A percentile compares a stretch with the other conserved stretches of the same genome.
phyloP scores from a whole-genome alignment of 1,140 invertebrate genomes.

The Neodiprion virginianus region DNA sequence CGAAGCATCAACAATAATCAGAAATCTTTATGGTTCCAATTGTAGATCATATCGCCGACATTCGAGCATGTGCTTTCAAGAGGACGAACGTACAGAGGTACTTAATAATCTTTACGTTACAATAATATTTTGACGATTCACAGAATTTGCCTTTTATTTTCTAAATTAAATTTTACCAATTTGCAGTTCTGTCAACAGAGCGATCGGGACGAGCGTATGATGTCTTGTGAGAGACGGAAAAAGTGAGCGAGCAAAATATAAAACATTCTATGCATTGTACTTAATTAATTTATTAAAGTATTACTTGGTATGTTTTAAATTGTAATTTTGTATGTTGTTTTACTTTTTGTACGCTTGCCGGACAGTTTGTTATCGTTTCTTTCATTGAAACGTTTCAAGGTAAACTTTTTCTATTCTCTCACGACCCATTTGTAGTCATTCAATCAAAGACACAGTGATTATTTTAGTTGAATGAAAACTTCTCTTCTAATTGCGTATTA shows the following conservation, averaged over 20 bases:
- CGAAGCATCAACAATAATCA: background rate
- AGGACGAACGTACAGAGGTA: constrained; percentile 53
- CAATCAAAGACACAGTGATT: no score
- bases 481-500: no score
- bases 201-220: constrained; percentile 30
- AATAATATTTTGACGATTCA: background rate
- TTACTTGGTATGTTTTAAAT: constrained; percentile 10
- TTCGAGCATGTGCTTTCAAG: constrained; percentile 46
- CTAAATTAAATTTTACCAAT: constrained; percentile 8
- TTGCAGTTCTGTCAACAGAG: constrained; percentile 31
- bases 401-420: constrained; percentile 28
- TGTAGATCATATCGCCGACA: constrained; percentile 46
- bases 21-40: background rate
- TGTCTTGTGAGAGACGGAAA: constrained; percentile 40
- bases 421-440: no score
- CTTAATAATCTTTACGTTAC: constrained; percentile 7
- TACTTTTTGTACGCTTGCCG: constrained; percentile 44
- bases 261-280: background rate
- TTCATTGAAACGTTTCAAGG: constrained; percentile 51
- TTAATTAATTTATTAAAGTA: constrained; percentile 1
- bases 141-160: constrained; percentile 1
- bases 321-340: constrained; percentile 23
- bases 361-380: constrained; percentile 52
- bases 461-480: no score
- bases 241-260: constrained; percentile 31